Evolutionary conservation across 1,140 invertebrate species (phyloP).

Genomic region (Homarus americanus): DNA sequence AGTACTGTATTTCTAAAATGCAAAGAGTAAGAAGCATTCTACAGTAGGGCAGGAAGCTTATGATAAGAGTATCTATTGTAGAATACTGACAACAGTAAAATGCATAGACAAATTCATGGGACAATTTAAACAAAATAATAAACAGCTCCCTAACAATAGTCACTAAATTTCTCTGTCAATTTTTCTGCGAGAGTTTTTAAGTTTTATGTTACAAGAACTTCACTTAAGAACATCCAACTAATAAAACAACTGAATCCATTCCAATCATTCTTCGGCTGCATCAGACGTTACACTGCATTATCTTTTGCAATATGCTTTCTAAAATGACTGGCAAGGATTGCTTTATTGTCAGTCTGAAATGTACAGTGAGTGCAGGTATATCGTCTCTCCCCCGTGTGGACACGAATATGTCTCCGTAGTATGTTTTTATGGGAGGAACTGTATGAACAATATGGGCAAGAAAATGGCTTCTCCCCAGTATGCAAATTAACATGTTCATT

Average conservation of each 20-base stretch:
- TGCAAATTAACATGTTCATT: slow-evolving; percentile 40
- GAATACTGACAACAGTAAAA: too few species aligned
- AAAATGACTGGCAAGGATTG: slow-evolving; percentile 13
- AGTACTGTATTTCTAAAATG: too few species aligned
- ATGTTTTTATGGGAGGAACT: slow-evolving; percentile 44
- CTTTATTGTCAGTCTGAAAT: slow-evolving; percentile 27
- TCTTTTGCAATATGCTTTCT: neutral
- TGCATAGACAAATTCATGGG: too few species aligned
- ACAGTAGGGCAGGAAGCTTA: too few species aligned
- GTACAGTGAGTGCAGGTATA: slow-evolving; percentile 17
- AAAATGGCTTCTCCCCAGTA: slow-evolving; percentile 31
- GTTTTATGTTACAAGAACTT: too few species aligned
- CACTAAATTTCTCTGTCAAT: too few species aligned
- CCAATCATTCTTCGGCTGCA: neutral
- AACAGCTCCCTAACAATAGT: too few species aligned
- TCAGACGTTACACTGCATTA: neutral
- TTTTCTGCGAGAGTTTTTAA: too few species aligned
- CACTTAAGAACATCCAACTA: too few species aligned
- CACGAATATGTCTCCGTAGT: slow-evolving; percentile 33
- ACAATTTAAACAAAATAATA: too few species aligned
- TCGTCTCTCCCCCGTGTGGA: slow-evolving; percentile 33
- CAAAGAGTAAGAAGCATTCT: too few species aligned
- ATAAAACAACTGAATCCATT: neutral
- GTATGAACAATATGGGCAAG: slow-evolving; percentile 44
- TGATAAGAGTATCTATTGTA: too few species aligned